Evolutionary conservation across 2,888 invertebrate genomes (phyloP).

Genomic region (Catocala nupta): DNA sequence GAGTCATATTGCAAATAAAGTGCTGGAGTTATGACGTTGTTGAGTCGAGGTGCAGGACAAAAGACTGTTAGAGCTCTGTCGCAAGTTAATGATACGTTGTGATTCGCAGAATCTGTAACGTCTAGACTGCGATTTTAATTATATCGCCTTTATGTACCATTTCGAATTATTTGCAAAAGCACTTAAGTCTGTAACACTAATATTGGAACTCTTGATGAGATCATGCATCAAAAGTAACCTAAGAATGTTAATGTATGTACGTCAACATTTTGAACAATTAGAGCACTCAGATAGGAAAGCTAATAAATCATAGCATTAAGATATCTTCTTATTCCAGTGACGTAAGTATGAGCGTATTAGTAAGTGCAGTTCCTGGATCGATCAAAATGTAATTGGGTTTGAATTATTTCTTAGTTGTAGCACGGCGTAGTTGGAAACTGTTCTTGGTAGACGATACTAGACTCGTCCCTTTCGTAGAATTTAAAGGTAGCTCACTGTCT

Average conservation of each 20-base stretch:
- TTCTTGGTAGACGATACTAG: too few species aligned
- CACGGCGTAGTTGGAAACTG: too few species aligned
- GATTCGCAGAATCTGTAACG: slow-evolving; percentile 53
- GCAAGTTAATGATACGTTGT: slow-evolving; percentile 50
- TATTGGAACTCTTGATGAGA: slow-evolving; percentile 7
- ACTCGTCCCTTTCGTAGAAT: too few species aligned
- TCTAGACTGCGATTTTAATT: slow-evolving; percentile 54
- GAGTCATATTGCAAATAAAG: slow-evolving; percentile 19
- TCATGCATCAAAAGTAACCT: not conserved
- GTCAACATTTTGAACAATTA: not conserved
- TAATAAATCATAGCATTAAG: too few species aligned
- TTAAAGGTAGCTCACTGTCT: too few species aligned
- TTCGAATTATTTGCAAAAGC: not conserved
- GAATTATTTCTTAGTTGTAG: too few species aligned
- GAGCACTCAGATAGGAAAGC: too few species aligned
- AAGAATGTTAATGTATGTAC: slow-evolving; percentile 1
- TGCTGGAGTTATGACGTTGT: slow-evolving; percentile 24
- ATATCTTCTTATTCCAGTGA: too few species aligned
- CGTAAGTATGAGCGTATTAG: too few species aligned
- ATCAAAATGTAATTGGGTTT: too few species aligned
- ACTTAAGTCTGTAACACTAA: not conserved
- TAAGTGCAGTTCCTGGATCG: too few species aligned
- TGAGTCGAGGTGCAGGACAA: slow-evolving; percentile 21
- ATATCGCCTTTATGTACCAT: slow-evolving; percentile 22
- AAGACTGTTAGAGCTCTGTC: slow-evolving; percentile 32